Base-by-base conservation (phyloP, 2,113 vertebrate genomes). In the Micronycteris hirsuta region DNA sequence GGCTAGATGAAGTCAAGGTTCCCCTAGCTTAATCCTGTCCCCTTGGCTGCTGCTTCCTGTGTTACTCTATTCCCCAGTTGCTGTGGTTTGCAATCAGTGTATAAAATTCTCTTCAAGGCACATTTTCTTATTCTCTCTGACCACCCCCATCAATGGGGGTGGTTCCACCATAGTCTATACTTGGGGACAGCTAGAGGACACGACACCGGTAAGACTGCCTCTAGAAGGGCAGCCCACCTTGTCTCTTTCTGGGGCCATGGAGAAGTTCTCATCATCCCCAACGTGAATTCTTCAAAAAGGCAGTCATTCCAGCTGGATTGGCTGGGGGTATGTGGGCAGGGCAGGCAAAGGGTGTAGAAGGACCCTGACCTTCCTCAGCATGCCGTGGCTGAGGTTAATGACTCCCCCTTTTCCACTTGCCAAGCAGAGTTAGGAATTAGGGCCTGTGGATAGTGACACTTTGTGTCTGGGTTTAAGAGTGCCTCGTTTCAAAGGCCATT, bases 1-100 rank as follows among this genome's bases (percentile, higher is more conserved):
- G 81, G 93, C 81, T 68, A 36, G 85, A 91, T 61, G 85, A 87
- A 81, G 86, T 81, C 94, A 89, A 13, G 31, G 26, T 85, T 10
- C 1, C 22, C 15, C 26, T 45, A 31, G 68, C n/a, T 61, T 84
- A 80, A 82, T 83, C 71, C 49, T 28, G 41, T 76, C 68, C 61
- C 71, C 41, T 28, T 80, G 28, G 28, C 26, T 67, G 16, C 47
- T 73, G 7, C 47, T 36, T 88, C 36, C 26, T 70, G 20, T 36
- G 15, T 41, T 82, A 54, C 28, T 49, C 47, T 7, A 26, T 43
- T 86, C 47, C 19, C 11, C 49, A 22, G 13, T 43, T 80, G 52
- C 54, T 67, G 33, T 81, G 58, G 17, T 82, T 92, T 94, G 70
- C 84, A 86, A 2, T 22, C 9, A 82, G 47, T 65, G 3, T 77